Evolutionary conservation across 1,140 invertebrate species (phyloP), one percentile per base, ranked within the genome.

Genomic region (Eufriesea mexicana): DNA sequence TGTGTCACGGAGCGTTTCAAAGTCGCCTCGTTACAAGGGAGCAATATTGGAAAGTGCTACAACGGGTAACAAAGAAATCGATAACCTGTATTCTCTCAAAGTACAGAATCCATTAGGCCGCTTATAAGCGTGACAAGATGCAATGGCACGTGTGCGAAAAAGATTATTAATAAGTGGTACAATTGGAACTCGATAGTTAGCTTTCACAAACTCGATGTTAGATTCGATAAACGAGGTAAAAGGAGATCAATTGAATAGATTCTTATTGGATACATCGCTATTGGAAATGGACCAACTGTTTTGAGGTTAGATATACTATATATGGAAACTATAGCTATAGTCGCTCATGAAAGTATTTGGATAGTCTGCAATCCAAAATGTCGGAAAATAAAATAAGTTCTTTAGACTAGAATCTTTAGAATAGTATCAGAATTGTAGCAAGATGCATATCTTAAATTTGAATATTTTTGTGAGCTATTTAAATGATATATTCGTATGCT

Each of bases 51-150:
- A 75, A 81, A 75, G 61, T 42, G 79, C 49, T 51, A 55, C 42
- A 49, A 28, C 51, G 51, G 25, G 61, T 28, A 66, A 75, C 72
- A 75, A 81, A 81, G 51, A 81, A 81, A 81, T 81, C 72, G 72
- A 81, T 81, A 81, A 81, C 72, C 79, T 81, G 79, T 67, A 57
- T 81, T 67, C 72, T 49, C 72, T 47, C 51, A 81, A 66, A 67
- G 51, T 66, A 81, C 49, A 47, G 72, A 81, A 75, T 72, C 57
- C 57, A 73, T 73, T 80, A 80, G 28, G 47, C 18, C 55, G 47
- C 28, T 73, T 62, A 62, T 42, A 62, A 80, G n/a, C 68, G 23
- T 62, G 70, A 61, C 47, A 73, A 62, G 28, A 80, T 45, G 10
- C 78, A 62, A 73, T 16, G 55, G 57, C 57, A 54, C 47, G 47